Conservation (phyloP, 2,888 invertebrate species). For the Pasiphila rectangulata region DNA sequence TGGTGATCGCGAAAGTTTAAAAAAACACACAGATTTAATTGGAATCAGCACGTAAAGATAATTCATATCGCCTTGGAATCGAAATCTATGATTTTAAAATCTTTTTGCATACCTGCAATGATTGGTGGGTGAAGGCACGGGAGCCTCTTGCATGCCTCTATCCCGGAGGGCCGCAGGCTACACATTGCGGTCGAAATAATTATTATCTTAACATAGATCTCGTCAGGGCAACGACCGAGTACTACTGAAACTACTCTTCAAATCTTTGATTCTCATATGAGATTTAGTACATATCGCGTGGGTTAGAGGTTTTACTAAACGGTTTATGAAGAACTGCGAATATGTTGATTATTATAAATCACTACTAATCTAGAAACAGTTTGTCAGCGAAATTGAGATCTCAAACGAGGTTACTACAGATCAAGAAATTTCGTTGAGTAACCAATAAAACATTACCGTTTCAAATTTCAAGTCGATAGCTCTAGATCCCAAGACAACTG, state of each 20-base stretch:
- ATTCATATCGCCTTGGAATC: not conserved
- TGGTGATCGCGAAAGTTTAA: too few relatives aligned
- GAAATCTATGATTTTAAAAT: conserved; percentile 11
- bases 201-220: conserved; percentile 78
- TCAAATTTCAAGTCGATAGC: too few relatives aligned
- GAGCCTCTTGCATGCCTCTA: conserved; percentile 45
- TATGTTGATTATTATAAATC: not conserved
- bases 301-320: not conserved
- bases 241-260: conserved; percentile 38
- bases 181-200: conserved; percentile 72
- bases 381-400: not conserved
- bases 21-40: not conserved
- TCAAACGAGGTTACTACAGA: too few relatives aligned
- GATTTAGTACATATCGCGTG: conserved; percentile 7
- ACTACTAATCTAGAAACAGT: not conserved
- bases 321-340: not conserved
- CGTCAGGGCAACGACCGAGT: conserved; percentile 63
- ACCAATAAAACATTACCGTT: too few relatives aligned
- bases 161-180: conserved; percentile 58
- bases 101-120: conserved; percentile 34
- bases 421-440: too few relatives aligned
- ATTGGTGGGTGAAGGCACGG: conserved; percentile 26
- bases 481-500: too few relatives aligned
- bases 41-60: not conserved
- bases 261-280: conserved; percentile 7